A percentile compares a stretch with the other conserved stretches of the same genome.
phyloP scores from a whole-genome alignment of 30 jellyfish, hydroid and myxozoan genomes.

The Turritopsis dohrnii region DNA sequence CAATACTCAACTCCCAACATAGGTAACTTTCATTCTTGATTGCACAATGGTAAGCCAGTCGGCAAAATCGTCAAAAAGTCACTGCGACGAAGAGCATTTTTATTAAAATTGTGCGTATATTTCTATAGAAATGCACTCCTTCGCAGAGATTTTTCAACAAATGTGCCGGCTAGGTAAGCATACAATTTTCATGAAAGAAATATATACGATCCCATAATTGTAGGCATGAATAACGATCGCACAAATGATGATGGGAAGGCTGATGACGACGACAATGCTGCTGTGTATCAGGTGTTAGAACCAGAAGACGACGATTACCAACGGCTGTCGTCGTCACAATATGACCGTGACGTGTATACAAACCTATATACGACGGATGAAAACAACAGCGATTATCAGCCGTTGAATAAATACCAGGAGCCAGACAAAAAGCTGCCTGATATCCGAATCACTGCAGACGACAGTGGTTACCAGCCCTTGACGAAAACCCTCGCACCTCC shows the following conservation, averaged over 20 bases:
- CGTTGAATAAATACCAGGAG: not conserved
- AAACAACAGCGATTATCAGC: conserved; percentile 1
- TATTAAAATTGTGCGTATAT: no score
- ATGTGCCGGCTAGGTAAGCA: no score
- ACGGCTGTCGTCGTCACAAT: not conserved
- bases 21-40: no score
- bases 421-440: not conserved
- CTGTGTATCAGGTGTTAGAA: not conserved
- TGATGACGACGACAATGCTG: not conserved
- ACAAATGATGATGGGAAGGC: not conserved
- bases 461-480: not conserved
- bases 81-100: no score
- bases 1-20: not conserved
- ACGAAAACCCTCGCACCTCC: not conserved
- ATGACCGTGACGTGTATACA: not conserved
- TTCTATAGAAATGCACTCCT: no score
- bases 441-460: not conserved
- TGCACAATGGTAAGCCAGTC: no score
- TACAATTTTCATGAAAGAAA: no score
- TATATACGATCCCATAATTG: no score
- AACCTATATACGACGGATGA: not conserved
- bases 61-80: no score
- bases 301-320: conserved; percentile 7
- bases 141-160: no score
- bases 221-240: no score